Percentiles rank a stretch among this genome's conserved stretches.
phyloP scores from a whole-genome alignment of 2,888 invertebrate species.

The Calameuta pallipes region DNA sequence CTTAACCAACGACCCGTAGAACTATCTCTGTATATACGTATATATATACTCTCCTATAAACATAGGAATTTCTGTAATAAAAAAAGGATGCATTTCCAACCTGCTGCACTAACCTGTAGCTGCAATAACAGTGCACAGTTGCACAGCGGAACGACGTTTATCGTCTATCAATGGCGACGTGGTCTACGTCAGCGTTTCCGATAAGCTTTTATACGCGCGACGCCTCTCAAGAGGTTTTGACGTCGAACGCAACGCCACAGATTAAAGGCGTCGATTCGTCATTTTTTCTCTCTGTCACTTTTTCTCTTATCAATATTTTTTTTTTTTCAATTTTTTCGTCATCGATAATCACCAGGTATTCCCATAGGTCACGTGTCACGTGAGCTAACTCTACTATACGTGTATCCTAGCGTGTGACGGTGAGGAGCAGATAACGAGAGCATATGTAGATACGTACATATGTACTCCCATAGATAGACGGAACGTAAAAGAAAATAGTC shows the following conservation, averaged over 20 bases:
- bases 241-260: not conserved
- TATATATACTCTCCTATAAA: not conserved
- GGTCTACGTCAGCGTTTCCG: conserved; percentile 41
- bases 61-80: no score
- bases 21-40: not conserved
- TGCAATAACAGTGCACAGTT: not conserved
- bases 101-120: not conserved
- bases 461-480: not conserved
- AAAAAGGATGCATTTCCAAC: not conserved
- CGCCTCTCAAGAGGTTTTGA: conserved; percentile 1
- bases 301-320: not conserved
- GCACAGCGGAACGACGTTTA: conserved; percentile 22
- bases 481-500: not conserved
- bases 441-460: not conserved
- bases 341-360: not conserved
- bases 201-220: conserved; percentile 26
- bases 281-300: not conserved
- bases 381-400: not conserved
- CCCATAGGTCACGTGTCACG: not conserved
- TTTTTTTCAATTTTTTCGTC: not conserved
- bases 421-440: not conserved
- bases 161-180: conserved; percentile 44
- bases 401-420: not conserved
- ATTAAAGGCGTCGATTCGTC: not conserved
- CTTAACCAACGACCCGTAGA: not conserved